These are phyloP conservation scores for Drosophila cardini DNA, from an alignment of 1,140 invertebrate genomes.

Conservation along the genomic window DNA sequence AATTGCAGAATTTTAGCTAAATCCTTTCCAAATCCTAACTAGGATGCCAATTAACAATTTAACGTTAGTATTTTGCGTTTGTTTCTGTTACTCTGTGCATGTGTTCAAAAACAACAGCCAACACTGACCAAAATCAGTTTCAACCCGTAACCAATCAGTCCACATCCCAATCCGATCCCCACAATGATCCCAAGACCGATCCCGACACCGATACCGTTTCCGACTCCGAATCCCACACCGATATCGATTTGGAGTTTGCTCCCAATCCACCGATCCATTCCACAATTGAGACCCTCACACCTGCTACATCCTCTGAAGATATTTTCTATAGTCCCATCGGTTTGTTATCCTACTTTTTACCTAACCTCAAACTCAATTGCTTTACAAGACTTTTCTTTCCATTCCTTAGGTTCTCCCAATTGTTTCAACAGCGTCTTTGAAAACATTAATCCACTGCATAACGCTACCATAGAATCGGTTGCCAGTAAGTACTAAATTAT, in stretches of 20 bases:
- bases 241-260: too few species aligned
- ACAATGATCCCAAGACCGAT: conserved; percentile 7
- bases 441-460: conserved; percentile 46
- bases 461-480: conserved; percentile 39
- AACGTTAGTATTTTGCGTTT: conserved; percentile 80
- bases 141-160: conserved; percentile 3
- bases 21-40: conserved; percentile 10
- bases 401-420: conserved; percentile 62
- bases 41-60: conserved; percentile 65
- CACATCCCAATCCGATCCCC: conserved; percentile 19
- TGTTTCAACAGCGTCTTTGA: conserved; percentile 54
- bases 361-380: background rate
- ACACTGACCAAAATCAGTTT: conserved; percentile 31
- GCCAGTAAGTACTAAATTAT: conserved; percentile 44
- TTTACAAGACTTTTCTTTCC: background rate
- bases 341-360: conserved; percentile 41
- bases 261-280: conserved; percentile 31
- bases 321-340: conserved; percentile 81
- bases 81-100: conserved; percentile 82
- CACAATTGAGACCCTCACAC: conserved; percentile 69
- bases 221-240: background rate
- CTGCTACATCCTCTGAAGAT: conserved; percentile 80
- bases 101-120: conserved; percentile 76
- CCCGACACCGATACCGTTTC: conserved; percentile 35
- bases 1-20: conserved; percentile 39